A percentile compares a stretch with the other conserved stretches of the same genome.
phyloP scores from a whole-genome alignment of 2,113 vertebrate genomes.

The Istiophorus platypterus region DNA sequence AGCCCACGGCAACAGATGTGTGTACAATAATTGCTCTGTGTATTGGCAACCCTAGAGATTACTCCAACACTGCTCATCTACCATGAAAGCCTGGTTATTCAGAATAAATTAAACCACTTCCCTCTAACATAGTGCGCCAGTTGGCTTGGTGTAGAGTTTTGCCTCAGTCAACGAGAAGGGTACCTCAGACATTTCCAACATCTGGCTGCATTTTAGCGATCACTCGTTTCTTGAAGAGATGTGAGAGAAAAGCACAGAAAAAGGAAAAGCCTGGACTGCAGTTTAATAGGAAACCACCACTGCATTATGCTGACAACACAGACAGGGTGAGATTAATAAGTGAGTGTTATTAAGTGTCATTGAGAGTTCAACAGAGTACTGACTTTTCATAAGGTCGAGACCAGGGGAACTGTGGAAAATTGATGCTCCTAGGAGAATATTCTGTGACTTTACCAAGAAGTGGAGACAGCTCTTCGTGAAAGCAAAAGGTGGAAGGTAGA shows the following conservation, averaged over 20 bases:
- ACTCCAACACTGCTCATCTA: conserved; percentile 49
- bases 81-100: conserved; percentile 49
- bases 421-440: not conserved
- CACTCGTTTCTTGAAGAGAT: conserved; percentile 47
- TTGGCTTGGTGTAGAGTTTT: conserved; percentile 45
- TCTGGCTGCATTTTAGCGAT: conserved; percentile 74
- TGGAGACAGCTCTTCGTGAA: not conserved
- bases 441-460: not conserved
- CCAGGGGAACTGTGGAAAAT: conserved; percentile 1
- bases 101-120: conserved; percentile 53
- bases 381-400: conserved; percentile 38
- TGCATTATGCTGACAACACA: conserved; percentile 56
- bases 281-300: conserved; percentile 55
- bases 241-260: conserved; percentile 32
- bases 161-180: conserved; percentile 54
- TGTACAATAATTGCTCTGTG: conserved; percentile 58
- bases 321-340: conserved; percentile 56
- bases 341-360: conserved; percentile 51
- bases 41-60: conserved; percentile 47
- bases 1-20: conserved; percentile 58
- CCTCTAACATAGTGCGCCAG: conserved; percentile 40
- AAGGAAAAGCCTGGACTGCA: conserved; percentile 14
- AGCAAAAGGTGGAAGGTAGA: not conserved
- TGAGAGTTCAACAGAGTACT: conserved; percentile 47
- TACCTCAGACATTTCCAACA: conserved; percentile 71